Percentiles rank a stretch among this genome's conserved stretches.
These are phyloP conservation scores for Trachelus troglodyta DNA, from an alignment of 2,888 invertebrate species.

Conservation along the genomic window DNA sequence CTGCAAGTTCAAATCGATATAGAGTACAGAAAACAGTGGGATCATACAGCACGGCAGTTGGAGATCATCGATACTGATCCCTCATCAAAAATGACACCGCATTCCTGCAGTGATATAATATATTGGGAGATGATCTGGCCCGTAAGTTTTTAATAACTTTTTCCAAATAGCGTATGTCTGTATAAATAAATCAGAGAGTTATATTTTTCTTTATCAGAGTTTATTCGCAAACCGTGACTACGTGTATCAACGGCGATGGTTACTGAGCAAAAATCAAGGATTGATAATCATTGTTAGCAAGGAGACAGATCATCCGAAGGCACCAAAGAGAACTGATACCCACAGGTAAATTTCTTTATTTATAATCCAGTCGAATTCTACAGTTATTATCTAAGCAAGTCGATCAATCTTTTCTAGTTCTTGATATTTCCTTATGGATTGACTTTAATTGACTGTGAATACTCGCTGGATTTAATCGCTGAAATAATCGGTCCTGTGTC, in stretches of 20 bases:
- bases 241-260: constrained; percentile 76
- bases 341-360: constrained; percentile 68
- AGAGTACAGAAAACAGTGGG: constrained; percentile 83
- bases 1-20: constrained; percentile 85
- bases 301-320: constrained; percentile 77
- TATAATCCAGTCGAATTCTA: neutral
- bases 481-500: neutral
- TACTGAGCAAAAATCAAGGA: constrained; percentile 71
- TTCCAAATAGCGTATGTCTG: neutral
- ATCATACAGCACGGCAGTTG: constrained; percentile 79
- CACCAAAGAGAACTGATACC: constrained; percentile 76
- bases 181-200: neutral
- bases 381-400: constrained; percentile 16
- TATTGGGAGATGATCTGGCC: constrained; percentile 95
- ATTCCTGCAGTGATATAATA: constrained; percentile 75
- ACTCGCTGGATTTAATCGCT: neutral
- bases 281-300: constrained; percentile 76
- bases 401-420: constrained; percentile 27
- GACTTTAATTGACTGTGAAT: constrained; percentile 10
- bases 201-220: constrained; percentile 68
- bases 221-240: constrained; percentile 89
- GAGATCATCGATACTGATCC: constrained; percentile 78
- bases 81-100: constrained; percentile 62
- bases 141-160: constrained; percentile 67
- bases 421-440: constrained; percentile 30